phyloP scores from a whole-genome alignment of 1,140 invertebrate species.

The Diabrotica virgifera region DNA sequence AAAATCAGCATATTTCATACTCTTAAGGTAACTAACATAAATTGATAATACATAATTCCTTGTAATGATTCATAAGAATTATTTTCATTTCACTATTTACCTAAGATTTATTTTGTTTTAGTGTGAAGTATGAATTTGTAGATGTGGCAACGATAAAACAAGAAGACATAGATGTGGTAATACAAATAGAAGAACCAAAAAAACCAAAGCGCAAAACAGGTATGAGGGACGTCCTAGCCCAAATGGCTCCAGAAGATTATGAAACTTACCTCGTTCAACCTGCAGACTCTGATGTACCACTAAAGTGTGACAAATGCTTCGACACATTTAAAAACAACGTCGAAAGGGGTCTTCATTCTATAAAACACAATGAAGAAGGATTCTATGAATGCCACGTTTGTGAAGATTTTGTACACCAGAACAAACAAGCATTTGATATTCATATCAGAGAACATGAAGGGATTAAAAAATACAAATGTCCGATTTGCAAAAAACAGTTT shows the following conservation, averaged over 20 bases:
- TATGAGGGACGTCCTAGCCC: not conserved
- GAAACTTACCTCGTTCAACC: not conserved
- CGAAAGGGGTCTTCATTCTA: constrained; percentile 37
- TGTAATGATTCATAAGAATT: too few species aligned
- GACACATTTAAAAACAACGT: constrained; percentile 36
- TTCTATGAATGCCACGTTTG: constrained; percentile 47
- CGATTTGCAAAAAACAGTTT: constrained; percentile 52
- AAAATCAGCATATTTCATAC: too few species aligned
- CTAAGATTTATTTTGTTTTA: not conserved
- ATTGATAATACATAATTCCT: too few species aligned
- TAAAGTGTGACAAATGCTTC: constrained; percentile 41
- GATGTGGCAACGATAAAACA: not conserved
- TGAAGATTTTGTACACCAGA: constrained; percentile 43
- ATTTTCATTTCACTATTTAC: not conserved
- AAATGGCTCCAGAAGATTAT: not conserved
- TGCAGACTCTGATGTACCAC: constrained; percentile 43
- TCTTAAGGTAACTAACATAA: too few species aligned
- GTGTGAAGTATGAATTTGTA: not conserved
- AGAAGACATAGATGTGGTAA: not conserved
- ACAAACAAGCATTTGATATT: constrained; percentile 47
- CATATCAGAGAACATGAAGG: constrained; percentile 48
- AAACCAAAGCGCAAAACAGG: not conserved
- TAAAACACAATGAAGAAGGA: constrained; percentile 41
- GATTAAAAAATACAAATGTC: constrained; percentile 52
- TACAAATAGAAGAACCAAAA: too few species aligned